Base-by-base conservation (phyloP, 1,140 invertebrate species). In the Plodia interpunctella region DNA sequence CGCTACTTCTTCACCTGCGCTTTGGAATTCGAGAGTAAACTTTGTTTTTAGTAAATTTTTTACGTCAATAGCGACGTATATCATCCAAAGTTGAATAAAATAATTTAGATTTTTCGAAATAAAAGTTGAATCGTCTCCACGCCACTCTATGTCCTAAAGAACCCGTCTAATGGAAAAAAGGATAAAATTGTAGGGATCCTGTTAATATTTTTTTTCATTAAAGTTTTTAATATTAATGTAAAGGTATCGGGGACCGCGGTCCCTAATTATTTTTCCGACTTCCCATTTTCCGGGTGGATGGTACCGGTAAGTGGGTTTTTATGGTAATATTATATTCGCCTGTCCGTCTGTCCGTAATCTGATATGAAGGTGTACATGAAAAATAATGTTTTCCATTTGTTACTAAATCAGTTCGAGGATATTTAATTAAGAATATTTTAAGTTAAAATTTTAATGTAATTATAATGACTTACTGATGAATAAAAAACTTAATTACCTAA, bases 141-240 rank as follows among this genome's bases (percentile, higher is more conserved):
- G 1, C 28, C 52, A 21, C 49, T 44, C 21, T 13, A 50, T 66
- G 49, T 66, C 60, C 72, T 58, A 35, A 53, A 59, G 68, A 59
- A 62, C 60, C 59, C 70, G 70, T 76, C 78, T 84, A 85, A 83
- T 76, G 81, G 83, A 76, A 85, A 88, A 88, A 88, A 87, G 82
- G 83, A 87, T 82, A 76, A 82, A 80, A 77, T 83, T 75, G 63
- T 61, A 58, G 70, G 76, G 68, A 74, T 73, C 76, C 79, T 83
- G 86, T 88, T 88, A 80, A 87, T 84, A 80, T 84, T 87, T 87
- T 88, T 25, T 88, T 86, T 88, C 86, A 88, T 87, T 88, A 84
- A 88, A 88, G 86, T 88, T 88, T 88, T 88, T 84, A 88, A 88
- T 88, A 88, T 88, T 88, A 87, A 87, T 84, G 78, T 61, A 72